Evolutionary conservation across 2,113 vertebrate genomes (phyloP).

Genomic region (Oxyura jamaicensis): DNA sequence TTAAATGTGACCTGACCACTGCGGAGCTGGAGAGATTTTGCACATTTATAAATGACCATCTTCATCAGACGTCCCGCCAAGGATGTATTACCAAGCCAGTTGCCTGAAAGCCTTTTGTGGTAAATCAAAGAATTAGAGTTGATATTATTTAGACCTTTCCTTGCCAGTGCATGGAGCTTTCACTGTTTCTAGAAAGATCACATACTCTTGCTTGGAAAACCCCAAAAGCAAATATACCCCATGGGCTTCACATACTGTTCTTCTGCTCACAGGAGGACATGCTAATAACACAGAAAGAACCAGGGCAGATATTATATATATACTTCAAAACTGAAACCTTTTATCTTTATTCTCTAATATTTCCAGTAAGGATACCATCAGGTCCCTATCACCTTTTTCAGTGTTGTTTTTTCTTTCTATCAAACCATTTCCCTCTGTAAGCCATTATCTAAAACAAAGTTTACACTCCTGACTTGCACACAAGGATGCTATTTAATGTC

Average conservation of each 20-base stretch:
- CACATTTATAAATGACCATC: slow-evolving; percentile 33
- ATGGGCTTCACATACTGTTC: neutral
- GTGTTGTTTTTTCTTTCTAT: neutral
- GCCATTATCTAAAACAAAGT: slow-evolving; percentile 47
- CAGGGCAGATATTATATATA: neutral
- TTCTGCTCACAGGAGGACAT: neutral
- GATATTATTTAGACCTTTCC: neutral
- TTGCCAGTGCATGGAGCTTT: neutral
- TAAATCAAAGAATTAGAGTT: neutral
- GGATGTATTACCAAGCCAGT: neutral
- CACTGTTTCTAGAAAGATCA: neutral
- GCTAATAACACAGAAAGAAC: neutral
- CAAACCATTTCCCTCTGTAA: slow-evolving; percentile 3
- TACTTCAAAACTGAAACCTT: neutral
- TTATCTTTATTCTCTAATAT: slow-evolving; percentile 24
- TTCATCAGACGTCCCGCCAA: slow-evolving; percentile 29
- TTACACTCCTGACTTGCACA: slow-evolving; percentile 46
- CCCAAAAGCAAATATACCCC: neutral
- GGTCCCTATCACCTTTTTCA: neutral
- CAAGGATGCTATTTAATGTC: slow-evolving; percentile 34
- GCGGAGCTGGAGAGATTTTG: neutral
- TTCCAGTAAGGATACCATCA: slow-evolving; percentile 17
- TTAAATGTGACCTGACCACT: slow-evolving; percentile 37
- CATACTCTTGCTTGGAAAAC: neutral
- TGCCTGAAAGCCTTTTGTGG: neutral